These are phyloP conservation scores for Achroia grisella DNA, from an alignment of 1,140 invertebrate species.

Conservation along the genomic window DNA sequence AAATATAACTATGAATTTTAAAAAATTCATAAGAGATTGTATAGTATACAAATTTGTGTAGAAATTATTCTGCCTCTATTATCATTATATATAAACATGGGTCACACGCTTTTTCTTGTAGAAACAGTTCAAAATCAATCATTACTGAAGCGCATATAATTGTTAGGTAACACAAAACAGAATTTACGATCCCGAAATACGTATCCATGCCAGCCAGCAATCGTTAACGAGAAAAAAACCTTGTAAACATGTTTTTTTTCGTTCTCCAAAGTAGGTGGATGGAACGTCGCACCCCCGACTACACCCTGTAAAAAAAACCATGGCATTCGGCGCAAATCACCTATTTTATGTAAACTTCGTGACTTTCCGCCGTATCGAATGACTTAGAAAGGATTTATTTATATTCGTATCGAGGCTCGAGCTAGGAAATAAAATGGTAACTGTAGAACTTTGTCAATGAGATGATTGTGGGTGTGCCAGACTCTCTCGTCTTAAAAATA, in stretches of 20 bases:
- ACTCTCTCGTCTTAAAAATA: slow-evolving; percentile 39
- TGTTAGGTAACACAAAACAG: slow-evolving; percentile 49
- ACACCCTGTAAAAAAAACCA: slow-evolving; percentile 45
- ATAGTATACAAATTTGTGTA: too few species aligned
- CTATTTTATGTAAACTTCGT: slow-evolving; percentile 73
- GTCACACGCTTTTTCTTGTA: too few species aligned
- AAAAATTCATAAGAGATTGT: too few species aligned
- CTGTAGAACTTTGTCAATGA: slow-evolving; percentile 47
- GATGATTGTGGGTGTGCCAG: slow-evolving; percentile 31
- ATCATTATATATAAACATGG: not conserved
- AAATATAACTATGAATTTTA: too few species aligned
- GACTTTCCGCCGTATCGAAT: slow-evolving; percentile 69
- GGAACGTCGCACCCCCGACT: slow-evolving; percentile 24
- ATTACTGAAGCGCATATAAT: slow-evolving; percentile 12
- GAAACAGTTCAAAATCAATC: slow-evolving; percentile 19
- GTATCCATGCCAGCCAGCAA: slow-evolving; percentile 16
- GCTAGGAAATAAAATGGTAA: slow-evolving; percentile 48
- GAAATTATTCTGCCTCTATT: too few species aligned
- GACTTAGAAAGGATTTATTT: slow-evolving; percentile 71
- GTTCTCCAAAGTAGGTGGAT: slow-evolving; percentile 33
- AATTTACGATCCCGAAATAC: slow-evolving; percentile 54
- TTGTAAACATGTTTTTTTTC: slow-evolving; percentile 66
- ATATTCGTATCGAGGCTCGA: slow-evolving; percentile 38
- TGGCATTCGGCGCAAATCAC: slow-evolving; percentile 61
- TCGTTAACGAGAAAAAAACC: slow-evolving; percentile 51